These are phyloP conservation scores for Ceyx margarethae DNA, from an alignment of 2,113 vertebrate genomes.

Conservation along the genomic window DNA sequence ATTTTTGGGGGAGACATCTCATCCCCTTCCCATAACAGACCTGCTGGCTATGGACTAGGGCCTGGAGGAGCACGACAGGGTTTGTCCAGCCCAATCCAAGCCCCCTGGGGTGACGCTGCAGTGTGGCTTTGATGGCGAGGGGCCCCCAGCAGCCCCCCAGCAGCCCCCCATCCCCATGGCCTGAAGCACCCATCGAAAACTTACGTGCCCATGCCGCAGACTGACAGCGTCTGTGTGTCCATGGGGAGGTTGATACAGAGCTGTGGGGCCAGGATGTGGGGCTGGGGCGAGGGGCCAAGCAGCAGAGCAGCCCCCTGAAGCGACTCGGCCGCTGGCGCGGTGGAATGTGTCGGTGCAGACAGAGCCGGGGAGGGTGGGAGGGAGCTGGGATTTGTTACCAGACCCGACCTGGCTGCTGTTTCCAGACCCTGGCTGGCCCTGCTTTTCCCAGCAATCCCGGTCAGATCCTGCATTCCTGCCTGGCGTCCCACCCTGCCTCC, in stretches of 20 bases:
- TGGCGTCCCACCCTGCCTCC: neutral
- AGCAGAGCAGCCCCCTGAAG: neutral
- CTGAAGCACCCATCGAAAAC: too few relatives aligned
- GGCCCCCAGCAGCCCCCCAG: neutral
- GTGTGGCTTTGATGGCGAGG: neutral
- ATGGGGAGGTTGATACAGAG: neutral
- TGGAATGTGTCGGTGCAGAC: neutral
- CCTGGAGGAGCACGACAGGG: neutral
- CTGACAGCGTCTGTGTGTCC: neutral
- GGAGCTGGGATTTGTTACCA: neutral
- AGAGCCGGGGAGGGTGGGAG: neutral
- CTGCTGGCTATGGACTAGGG: accelerated
- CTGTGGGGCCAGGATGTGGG: neutral
- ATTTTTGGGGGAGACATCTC: accelerated
- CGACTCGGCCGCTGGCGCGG: neutral
- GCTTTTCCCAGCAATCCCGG: neutral
- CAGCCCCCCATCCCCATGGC: neutral
- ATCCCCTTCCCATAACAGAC: accelerated
- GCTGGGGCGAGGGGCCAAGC: neutral
- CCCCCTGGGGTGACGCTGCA: accelerated
- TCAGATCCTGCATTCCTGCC: neutral
- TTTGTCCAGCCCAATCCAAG: neutral
- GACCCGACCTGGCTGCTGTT: neutral
- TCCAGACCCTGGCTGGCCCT: neutral
- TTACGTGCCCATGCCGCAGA: neutral